Conservation (phyloP, 2,113 vertebrate genomes). For the Suncus etruscus region DNA sequence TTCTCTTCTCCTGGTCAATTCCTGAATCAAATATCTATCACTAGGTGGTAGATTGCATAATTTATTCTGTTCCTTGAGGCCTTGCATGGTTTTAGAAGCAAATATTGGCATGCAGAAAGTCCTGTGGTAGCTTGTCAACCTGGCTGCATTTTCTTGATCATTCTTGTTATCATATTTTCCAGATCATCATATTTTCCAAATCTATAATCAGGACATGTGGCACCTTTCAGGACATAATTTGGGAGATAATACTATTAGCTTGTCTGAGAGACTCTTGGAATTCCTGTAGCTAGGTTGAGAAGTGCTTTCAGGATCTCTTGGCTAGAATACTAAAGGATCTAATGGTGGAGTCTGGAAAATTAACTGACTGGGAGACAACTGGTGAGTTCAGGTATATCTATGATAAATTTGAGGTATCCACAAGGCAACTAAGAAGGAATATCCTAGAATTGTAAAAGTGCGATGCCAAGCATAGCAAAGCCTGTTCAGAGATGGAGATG, state of each 20-base stretch:
- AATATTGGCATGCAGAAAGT: slow-evolving; percentile 27
- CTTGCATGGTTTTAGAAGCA: not conserved
- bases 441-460: not conserved
- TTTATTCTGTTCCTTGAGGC: not conserved
- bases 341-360: slow-evolving; percentile 6
- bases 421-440: slow-evolving; percentile 11
- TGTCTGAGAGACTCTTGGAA: not conserved
- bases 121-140: not conserved
- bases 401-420: not conserved
- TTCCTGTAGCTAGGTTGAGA: not conserved
- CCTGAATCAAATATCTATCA: not conserved
- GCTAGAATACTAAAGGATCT: not conserved
- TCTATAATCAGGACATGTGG: slow-evolving; percentile 2
- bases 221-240: not conserved
- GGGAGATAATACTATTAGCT: not conserved
- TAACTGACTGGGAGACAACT: not conserved
- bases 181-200: slow-evolving; percentile 67
- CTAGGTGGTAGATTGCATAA: not conserved
- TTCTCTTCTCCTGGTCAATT: not conserved
- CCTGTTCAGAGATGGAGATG: not conserved
- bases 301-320: slow-evolving; percentile 11
- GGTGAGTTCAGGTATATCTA: not conserved
- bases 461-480: not conserved
- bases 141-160: slow-evolving; percentile 11
- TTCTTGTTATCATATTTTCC: too few relatives aligned